Conservation (phyloP, 2,888 invertebrate genomes). For the Polymixis flavicincta region DNA sequence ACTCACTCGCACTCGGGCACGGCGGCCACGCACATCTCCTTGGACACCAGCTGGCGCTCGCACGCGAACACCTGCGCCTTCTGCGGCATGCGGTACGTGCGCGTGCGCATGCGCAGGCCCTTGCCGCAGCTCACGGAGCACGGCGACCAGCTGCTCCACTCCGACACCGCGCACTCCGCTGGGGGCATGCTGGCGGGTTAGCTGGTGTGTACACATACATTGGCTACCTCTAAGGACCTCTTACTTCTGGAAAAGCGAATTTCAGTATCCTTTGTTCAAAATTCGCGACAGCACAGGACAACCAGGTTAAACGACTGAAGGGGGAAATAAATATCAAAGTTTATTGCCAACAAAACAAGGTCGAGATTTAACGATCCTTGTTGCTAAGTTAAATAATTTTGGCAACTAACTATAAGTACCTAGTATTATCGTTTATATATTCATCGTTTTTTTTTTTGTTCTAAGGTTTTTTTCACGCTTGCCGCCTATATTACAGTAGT, state of each 20-base stretch:
- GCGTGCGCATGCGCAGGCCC: slow-evolving; percentile 95
- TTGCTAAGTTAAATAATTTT: not conserved
- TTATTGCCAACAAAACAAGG: not conserved
- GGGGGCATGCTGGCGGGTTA: slow-evolving; percentile 6
- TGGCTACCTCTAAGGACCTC: not conserved
- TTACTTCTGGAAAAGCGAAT: not conserved
- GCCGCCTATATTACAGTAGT: too few relatives aligned
- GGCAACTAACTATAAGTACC: not conserved
- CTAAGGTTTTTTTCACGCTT: too few relatives aligned
- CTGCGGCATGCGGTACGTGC: slow-evolving; percentile 93
- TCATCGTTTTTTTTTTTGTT: too few relatives aligned
- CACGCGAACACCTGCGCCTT: slow-evolving; percentile 93
- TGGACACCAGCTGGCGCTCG: slow-evolving; percentile 94
- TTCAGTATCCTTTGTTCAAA: not conserved
- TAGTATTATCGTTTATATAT: too few relatives aligned
- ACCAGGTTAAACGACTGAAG: not conserved
- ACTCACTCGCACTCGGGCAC: slow-evolving; percentile 94
- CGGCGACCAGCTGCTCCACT: slow-evolving; percentile 94
- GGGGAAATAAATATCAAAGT: not conserved
- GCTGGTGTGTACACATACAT: too few relatives aligned
- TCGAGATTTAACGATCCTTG: not conserved
- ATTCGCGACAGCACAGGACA: not conserved
- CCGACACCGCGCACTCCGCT: slow-evolving; percentile 95
- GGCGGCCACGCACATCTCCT: slow-evolving; percentile 97
- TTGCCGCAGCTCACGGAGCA: slow-evolving; percentile 97